These are phyloP conservation scores for Cyclophora albipunctata DNA, from an alignment of 2,888 invertebrate species.

Conservation along the genomic window DNA sequence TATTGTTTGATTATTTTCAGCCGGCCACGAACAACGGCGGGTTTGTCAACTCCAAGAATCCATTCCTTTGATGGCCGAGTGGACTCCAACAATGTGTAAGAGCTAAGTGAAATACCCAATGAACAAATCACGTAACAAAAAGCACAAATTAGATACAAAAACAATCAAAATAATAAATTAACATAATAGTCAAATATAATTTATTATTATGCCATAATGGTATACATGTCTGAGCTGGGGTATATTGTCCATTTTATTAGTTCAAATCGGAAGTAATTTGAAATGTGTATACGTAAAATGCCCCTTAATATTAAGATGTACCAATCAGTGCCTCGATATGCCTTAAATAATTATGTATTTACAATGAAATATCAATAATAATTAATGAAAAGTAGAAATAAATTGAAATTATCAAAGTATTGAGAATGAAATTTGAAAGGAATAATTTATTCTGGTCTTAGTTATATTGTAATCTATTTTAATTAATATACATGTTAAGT, in stretches of 20 bases:
- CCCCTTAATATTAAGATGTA: slow-evolving; percentile 7
- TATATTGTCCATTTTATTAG: not conserved
- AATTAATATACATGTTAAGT: too few species aligned
- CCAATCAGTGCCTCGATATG: slow-evolving; percentile 20
- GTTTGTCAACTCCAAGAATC: slow-evolving; percentile 62
- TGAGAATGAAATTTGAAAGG: slow-evolving; percentile 17
- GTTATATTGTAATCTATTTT: slow-evolving; percentile 56
- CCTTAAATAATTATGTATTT: slow-evolving; percentile 20
- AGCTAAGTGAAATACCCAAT: slow-evolving; percentile 26
- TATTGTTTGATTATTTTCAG: slow-evolving; percentile 34
- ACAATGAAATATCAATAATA: slow-evolving; percentile 20
- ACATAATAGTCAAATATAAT: slow-evolving; percentile 39
- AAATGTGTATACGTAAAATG: slow-evolving; percentile 1
- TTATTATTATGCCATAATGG: slow-evolving; percentile 47
- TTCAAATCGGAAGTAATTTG: not conserved
- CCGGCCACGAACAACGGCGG: slow-evolving; percentile 52
- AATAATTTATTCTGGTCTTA: slow-evolving; percentile 47
- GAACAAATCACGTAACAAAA: slow-evolving; percentile 55
- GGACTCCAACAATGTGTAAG: slow-evolving; percentile 26
- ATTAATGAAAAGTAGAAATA: too few species aligned
- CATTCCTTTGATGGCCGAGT: slow-evolving; percentile 54
- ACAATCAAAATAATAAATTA: slow-evolving; percentile 31
- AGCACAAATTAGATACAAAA: slow-evolving; percentile 69
- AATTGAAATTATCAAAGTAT: slow-evolving; percentile 26
- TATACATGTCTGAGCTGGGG: not conserved